Conservation (phyloP, 2,797 vertebrate species). For the Rhinophrynus dorsalis region DNA sequence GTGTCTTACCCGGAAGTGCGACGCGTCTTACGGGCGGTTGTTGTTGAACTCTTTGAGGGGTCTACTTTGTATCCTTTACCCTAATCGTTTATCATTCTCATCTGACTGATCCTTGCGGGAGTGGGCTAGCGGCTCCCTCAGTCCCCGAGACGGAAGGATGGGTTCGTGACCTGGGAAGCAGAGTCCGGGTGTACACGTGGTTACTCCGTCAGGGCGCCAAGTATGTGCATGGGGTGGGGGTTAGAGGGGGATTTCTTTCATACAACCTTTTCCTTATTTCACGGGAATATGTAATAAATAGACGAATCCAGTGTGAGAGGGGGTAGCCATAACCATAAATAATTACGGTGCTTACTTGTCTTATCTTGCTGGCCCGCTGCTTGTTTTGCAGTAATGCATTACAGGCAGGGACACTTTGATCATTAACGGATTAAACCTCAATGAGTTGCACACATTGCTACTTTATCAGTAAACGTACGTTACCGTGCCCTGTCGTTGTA, state of each 20-base stretch:
- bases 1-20: constrained; percentile 44
- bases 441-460: too few species aligned
- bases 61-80: background rate
- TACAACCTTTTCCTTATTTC: too few species aligned
- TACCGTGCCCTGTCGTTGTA: too few species aligned
- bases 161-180: background rate
- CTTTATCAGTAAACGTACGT: too few species aligned
- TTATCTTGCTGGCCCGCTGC: too few species aligned
- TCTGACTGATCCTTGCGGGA: background rate
- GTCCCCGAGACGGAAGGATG: background rate
- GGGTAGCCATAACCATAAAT: too few species aligned
- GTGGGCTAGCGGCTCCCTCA: background rate
- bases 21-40: constrained; percentile 37
- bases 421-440: too few species aligned
- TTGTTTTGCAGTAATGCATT: too few species aligned
- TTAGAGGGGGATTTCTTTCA: background rate
- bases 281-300: too few species aligned
- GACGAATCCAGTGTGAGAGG: too few species aligned
- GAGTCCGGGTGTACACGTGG: constrained; percentile 37
- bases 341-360: too few species aligned
- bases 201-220: constrained; percentile 36
- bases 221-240: constrained; percentile 15
- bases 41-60: constrained; percentile 34
- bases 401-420: too few species aligned
- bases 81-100: background rate